These are phyloP conservation scores for Calyptommatus sinebrachiatus DNA, from an alignment of 2,113 vertebrate species.

Conservation along the genomic window DNA sequence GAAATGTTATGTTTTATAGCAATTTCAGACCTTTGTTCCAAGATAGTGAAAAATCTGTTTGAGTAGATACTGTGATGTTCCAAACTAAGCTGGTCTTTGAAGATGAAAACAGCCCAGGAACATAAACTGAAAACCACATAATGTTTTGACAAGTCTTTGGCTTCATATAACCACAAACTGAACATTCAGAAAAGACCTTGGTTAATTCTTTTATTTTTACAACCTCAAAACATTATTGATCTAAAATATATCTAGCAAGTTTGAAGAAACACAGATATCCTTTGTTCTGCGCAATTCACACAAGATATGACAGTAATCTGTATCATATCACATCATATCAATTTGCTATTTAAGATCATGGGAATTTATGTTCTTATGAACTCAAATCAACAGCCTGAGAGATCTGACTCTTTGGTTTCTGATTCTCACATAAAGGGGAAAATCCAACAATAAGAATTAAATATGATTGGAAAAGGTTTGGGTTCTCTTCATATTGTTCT, in stretches of 20 bases:
- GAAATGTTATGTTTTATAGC: not conserved
- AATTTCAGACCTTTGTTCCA: slow-evolving; percentile 32
- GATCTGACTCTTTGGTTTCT: not conserved
- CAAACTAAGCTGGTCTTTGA: not conserved
- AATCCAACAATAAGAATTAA: not conserved
- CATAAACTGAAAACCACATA: not conserved
- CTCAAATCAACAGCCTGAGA: not conserved
- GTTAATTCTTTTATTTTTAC: not conserved
- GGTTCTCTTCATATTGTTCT: not conserved
- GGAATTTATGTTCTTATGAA: not conserved
- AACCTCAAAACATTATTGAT: not conserved
- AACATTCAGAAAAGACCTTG: not conserved
- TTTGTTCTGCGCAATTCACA: not conserved
- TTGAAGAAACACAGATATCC: not conserved
- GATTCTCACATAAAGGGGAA: not conserved
- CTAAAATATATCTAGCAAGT: not conserved
- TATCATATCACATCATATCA: not conserved
- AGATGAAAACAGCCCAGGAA: not conserved
- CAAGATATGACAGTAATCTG: not conserved
- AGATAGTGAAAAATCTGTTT: slow-evolving; percentile 14
- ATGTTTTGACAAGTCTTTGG: not conserved
- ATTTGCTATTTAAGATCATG: not conserved
- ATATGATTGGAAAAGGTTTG: not conserved
- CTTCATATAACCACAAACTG: not conserved
- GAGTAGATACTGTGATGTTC: not conserved